phyloP scores from a whole-genome alignment of 2,888 invertebrate species.

The Cylindroiulus punctatus region DNA sequence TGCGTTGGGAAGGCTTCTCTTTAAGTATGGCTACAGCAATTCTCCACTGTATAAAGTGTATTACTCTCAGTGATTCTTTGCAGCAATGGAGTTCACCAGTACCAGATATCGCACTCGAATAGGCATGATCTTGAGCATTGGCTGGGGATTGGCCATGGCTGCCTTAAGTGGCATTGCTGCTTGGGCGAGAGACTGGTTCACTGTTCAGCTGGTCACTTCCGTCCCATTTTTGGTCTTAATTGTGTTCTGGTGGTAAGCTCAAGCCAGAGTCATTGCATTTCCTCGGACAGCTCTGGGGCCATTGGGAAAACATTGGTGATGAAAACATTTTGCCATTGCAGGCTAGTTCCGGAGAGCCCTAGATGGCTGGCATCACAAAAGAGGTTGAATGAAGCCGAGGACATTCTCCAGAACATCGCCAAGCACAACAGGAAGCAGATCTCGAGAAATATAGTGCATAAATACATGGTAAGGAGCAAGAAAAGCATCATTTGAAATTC shows the following conservation, averaged over 20 bases:
- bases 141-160: slow-evolving; percentile 39
- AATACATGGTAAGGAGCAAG: slow-evolving; percentile 69
- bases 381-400: slow-evolving; percentile 81
- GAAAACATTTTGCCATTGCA: slow-evolving; percentile 57
- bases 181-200: slow-evolving; percentile 76
- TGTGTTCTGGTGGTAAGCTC: slow-evolving; percentile 58
- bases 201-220: slow-evolving; percentile 73
- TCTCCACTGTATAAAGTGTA: too few relatives aligned
- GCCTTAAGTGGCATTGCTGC: slow-evolving; percentile 69
- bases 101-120: slow-evolving; percentile 51
- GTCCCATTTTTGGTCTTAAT: slow-evolving; percentile 68
- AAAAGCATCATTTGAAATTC: too few relatives aligned
- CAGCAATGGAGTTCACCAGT: slow-evolving; percentile 53
- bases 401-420: slow-evolving; percentile 81
- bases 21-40: too few relatives aligned
- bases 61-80: neutral
- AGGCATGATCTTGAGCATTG: slow-evolving; percentile 36
- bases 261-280: neutral
- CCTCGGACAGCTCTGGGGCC: neutral
- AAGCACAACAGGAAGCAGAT: slow-evolving; percentile 75
- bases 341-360: slow-evolving; percentile 89
- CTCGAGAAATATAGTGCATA: slow-evolving; percentile 72
- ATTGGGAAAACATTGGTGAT: neutral
- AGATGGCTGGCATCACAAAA: slow-evolving; percentile 89
- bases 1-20: too few relatives aligned